Base-by-base conservation (phyloP, 2,797 vertebrate genomes). In the Artibeus jamaicensis region DNA sequence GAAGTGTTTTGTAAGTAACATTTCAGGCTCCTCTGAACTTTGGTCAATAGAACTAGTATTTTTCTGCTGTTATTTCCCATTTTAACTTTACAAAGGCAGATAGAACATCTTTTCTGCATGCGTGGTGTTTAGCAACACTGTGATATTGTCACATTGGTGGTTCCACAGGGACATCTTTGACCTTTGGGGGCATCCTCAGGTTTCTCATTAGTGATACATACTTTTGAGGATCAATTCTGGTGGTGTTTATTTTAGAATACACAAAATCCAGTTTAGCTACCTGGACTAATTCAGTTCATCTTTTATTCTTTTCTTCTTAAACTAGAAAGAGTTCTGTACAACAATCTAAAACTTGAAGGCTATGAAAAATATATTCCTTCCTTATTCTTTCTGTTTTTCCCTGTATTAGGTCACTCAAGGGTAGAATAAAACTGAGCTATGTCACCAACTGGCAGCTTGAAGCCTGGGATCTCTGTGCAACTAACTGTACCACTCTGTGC, bases 1-100 rank as follows among this genome's bases (percentile, higher is more conserved):
- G 42, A 79, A 74, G 46, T 89, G 4, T 71, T 57, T 73, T 29
- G 6, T 65, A 76, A 55, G 48, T 79, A 90, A 87, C 37, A 65
- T 92, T 74, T 37, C 76, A 92, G 42, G 26, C 14, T 96, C 24
- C 59, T 82, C n/a, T 91, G 65, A 87, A 79, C 42, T 96, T 82
- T 39, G 77, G 86, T 89, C 91, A 89, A 1, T 53, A 88, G 42
- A 67, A 5, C 3, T 83, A 39, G 22, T 84, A 29, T 53, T 89
- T 67, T 65, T 74, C 79, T 71, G 22, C 24, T 65, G 18, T 85
- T 4, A 0, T 34, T 73, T 82, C 42, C 15, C 16, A 21, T 87
- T 91, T 37, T 50, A 22, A 26, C 55, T 92, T 93, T 76, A 67
- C 37, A 70, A 71, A 91, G 77, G 3, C 32, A 62, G 9, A 46